Percentiles rank a stretch among this genome's conserved stretches.
Conservation (phyloP, 2,113 vertebrate genomes). For the Clupea harengus region DNA sequence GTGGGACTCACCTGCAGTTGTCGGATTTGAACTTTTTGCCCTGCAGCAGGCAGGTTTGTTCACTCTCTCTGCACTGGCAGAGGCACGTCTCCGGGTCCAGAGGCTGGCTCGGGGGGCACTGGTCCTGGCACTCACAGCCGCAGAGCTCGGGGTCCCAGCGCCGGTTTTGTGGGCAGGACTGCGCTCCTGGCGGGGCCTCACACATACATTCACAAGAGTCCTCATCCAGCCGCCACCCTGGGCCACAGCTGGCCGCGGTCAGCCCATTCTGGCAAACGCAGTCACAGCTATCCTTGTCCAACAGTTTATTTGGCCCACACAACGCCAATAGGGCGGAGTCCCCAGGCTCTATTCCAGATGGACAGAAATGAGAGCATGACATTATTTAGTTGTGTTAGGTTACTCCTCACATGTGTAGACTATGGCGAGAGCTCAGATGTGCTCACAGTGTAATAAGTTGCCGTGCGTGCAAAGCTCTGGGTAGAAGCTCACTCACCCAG, state of each 20-base stretch:
- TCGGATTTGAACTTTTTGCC: constrained; percentile 68
- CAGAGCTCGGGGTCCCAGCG: constrained; percentile 69
- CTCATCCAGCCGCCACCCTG: constrained; percentile 68
- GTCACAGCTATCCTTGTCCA: constrained; percentile 66
- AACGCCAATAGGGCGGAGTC: constrained; percentile 63
- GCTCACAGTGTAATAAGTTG: background rate
- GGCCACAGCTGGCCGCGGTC: constrained; percentile 67
- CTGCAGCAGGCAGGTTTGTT: constrained; percentile 64
- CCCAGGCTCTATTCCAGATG: constrained; percentile 53
- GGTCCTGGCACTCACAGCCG: constrained; percentile 62
- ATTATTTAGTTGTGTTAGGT: background rate
- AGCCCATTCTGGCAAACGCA: constrained; percentile 71
- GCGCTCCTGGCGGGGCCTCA: constrained; percentile 53
- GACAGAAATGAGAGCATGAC: constrained; percentile 11
- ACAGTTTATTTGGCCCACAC: constrained; percentile 67
- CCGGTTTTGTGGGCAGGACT: constrained; percentile 61
- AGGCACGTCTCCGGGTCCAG: constrained; percentile 70
- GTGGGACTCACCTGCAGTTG: constrained; percentile 65
- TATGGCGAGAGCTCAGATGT: background rate
- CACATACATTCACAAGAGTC: constrained; percentile 69
- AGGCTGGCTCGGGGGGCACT: constrained; percentile 65
- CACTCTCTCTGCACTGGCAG: constrained; percentile 70
- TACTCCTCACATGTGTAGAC: background rate
- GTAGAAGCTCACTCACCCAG: constrained; percentile 47
- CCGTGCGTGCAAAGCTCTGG: background rate